Evolutionary conservation across 1,140 invertebrate genomes (phyloP).

Genomic region (Nasonia longicornis): DNA sequence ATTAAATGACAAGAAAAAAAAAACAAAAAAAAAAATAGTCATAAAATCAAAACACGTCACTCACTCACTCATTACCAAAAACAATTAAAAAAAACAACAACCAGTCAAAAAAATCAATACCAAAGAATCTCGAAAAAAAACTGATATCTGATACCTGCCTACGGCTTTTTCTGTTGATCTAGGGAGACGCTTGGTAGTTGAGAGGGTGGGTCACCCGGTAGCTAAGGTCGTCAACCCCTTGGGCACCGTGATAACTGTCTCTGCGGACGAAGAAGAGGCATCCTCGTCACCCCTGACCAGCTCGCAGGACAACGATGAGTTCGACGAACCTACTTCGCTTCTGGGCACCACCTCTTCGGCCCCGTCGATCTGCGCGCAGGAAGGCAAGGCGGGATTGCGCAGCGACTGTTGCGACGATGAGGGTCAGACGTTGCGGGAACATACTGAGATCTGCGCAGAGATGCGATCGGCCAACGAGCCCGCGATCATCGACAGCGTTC

Average conservation of each 20-base stretch:
- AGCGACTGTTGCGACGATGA: constrained; percentile 60
- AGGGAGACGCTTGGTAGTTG: constrained; percentile 75
- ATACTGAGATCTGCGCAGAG: constrained; percentile 66
- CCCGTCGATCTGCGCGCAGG: constrained; percentile 65
- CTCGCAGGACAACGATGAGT: constrained; percentile 58
- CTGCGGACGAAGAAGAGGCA: constrained; percentile 67
- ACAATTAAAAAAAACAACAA: not conserved
- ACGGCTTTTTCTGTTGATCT: constrained; percentile 80
- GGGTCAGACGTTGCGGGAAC: constrained; percentile 58
- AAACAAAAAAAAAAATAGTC: not conserved
- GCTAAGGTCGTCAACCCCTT: constrained; percentile 79
- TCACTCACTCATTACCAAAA: not conserved
- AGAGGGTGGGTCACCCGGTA: constrained; percentile 71
- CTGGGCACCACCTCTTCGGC: not conserved
- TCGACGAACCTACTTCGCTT: constrained; percentile 52
- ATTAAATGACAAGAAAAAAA: not conserved
- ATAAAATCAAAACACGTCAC: not conserved
- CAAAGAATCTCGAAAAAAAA: constrained; percentile 18
- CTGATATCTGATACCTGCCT: constrained; percentile 74
- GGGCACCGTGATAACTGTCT: constrained; percentile 76
- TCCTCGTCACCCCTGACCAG: constrained; percentile 50
- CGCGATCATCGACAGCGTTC: constrained; percentile 63
- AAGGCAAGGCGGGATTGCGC: constrained; percentile 60
- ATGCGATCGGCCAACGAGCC: constrained; percentile 65
- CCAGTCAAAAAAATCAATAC: not conserved